Percentiles rank a stretch among this genome's conserved stretches.
Conservation (phyloP, 2,113 vertebrate species). For the Lepisosteus oculatus region DNA sequence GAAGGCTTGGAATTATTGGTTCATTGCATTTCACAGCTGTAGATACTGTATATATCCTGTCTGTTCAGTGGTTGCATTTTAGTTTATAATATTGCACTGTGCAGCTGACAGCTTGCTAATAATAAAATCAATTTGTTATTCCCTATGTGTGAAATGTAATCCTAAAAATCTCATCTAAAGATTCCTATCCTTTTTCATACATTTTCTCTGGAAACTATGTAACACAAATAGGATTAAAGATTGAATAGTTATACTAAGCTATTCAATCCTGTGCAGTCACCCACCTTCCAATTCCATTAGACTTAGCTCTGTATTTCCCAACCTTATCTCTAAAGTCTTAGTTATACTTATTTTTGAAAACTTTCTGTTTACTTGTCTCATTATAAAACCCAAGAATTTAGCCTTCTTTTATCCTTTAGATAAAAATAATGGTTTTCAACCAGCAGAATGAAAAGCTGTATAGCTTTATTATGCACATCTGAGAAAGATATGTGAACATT, state of each 20-base stretch:
- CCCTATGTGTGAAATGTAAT: slow-evolving; percentile 3
- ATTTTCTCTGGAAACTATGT: slow-evolving; percentile 4
- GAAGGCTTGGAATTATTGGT: background rate
- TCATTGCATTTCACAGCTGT: background rate
- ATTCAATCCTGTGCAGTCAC: background rate
- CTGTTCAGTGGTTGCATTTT: background rate
- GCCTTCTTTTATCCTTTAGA: too few relatives aligned
- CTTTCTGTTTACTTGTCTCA: too few relatives aligned
- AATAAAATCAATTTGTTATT: slow-evolving; percentile 6
- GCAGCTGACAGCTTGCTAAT: slow-evolving; percentile 6
- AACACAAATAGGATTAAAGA: slow-evolving; percentile 5
- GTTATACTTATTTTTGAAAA: too few relatives aligned
- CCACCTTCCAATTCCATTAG: background rate
- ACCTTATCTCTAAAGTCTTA: background rate
- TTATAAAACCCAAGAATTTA: too few relatives aligned
- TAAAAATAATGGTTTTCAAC: too few relatives aligned
- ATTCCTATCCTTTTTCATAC: background rate
- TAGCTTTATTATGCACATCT: too few relatives aligned
- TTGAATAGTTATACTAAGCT: background rate
- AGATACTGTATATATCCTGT: background rate
- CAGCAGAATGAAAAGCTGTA: too few relatives aligned
- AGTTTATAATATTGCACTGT: background rate
- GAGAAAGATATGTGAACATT: too few relatives aligned
- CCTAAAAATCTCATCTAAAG: background rate
- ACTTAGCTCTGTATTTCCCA: background rate